Base-by-base conservation (phyloP, 1,140 invertebrate species). In the Zaprionus vittiger region DNA sequence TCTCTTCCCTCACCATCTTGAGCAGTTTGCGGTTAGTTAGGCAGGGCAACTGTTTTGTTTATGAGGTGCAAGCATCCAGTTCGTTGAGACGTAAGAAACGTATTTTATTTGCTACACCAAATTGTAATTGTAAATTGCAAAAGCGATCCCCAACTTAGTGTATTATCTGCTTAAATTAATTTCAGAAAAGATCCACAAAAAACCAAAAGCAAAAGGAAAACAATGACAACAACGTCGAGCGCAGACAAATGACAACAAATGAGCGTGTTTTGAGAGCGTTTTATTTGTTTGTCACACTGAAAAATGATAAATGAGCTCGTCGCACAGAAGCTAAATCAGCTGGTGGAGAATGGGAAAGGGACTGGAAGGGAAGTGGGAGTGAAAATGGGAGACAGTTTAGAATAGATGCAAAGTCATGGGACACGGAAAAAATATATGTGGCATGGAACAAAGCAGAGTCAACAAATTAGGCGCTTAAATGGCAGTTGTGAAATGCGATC, bases 11-110 rank as follows among this genome's bases (percentile, higher is more conserved):
- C 47, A 38, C 54, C 66, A 72, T 9, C 79, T 73, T 71, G 76
- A 89, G 81, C 81, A 81, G 75, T 90, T 90, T 89, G 84, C 85
- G 84, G 84, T 89, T 90, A 79, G 84, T 89, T 90, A 72, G 78
- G 66, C 73, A 64, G 69, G 76, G 79, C 79, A 87, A 34, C 60
- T 81, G 77, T 79, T 67, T 75, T 84, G 64, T 77, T 79, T 78
- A 81, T 83, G 74, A 89, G 68, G 22, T 75, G 73, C 73, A 64
- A 26, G n/a, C 31, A 22, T 20, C 17, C 66, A 26, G 17, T 20
- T 44, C 28, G n/a, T 47, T 44, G 34, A 63, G 31, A 31, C 61
- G 34, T 24, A 26, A 52, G 52, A 85, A 79, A 77, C 65, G 75
- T 73, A 65, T 75, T 77, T 55, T 14, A 22, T 73, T 81, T 59